phyloP scores from a whole-genome alignment of 2,888 invertebrate genomes.

The Gandaritis pyraliata region DNA sequence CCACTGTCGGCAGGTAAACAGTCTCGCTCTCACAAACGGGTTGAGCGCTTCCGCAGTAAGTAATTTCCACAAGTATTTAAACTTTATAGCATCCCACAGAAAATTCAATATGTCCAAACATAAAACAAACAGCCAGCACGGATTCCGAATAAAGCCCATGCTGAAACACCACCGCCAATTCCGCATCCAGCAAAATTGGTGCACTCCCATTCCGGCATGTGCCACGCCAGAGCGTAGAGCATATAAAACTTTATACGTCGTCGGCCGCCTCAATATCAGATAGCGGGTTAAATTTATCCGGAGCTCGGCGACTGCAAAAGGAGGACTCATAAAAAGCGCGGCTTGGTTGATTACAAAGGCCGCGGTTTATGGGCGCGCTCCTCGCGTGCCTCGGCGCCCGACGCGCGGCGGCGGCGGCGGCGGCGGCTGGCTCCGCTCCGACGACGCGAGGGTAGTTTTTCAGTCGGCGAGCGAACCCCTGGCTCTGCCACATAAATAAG shows the following conservation, averaged over 20 bases:
- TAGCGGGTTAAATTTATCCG: slow-evolving; percentile 75
- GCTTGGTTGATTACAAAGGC: slow-evolving; percentile 78
- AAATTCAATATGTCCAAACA: slow-evolving; percentile 21
- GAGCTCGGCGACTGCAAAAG: slow-evolving; percentile 64
- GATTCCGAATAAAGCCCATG: slow-evolving; percentile 23
- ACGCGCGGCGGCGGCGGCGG: slow-evolving; percentile 39
- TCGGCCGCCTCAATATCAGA: slow-evolving; percentile 66
- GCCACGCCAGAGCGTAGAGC: slow-evolving; percentile 37
- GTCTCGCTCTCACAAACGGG: neutral
- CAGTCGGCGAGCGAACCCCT: slow-evolving; percentile 68
- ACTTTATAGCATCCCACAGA: slow-evolving; percentile 8
- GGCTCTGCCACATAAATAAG: slow-evolving; percentile 76
- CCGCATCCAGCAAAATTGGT: slow-evolving; percentile 39
- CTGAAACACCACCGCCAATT: slow-evolving; percentile 31
- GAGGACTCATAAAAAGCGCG: slow-evolving; percentile 79
- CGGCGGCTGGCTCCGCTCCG: slow-evolving; percentile 46
- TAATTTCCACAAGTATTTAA: slow-evolving; percentile 16
- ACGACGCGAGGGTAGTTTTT: slow-evolving; percentile 79
- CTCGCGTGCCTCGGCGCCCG: slow-evolving; percentile 57
- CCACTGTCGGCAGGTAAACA: neutral
- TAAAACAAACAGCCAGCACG: slow-evolving; percentile 27
- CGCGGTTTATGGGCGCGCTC: slow-evolving; percentile 69
- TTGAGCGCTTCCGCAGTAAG: slow-evolving; percentile 1
- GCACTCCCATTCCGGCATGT: slow-evolving; percentile 43
- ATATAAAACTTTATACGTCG: slow-evolving; percentile 55